These are phyloP conservation scores for Papilio demoleus DNA, from an alignment of 2,888 invertebrate genomes.

Conservation along the genomic window DNA sequence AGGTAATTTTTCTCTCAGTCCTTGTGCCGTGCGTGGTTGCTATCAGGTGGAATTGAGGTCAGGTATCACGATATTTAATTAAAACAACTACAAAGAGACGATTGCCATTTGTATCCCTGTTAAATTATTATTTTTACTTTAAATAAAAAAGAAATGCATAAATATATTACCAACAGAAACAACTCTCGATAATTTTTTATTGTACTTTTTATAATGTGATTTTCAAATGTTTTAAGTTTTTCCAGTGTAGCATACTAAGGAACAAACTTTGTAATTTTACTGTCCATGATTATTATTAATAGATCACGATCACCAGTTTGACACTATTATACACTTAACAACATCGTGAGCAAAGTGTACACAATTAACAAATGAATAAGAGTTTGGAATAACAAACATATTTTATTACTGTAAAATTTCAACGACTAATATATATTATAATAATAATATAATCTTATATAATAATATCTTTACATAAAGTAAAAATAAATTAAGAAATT, in stretches of 20 bases:
- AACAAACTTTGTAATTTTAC: not conserved
- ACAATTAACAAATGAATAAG: not conserved
- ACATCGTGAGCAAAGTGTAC: not conserved
- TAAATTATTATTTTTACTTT: not conserved
- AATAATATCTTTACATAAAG: too few species aligned
- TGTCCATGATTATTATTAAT: not conserved
- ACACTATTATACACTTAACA: slow-evolving; percentile 19
- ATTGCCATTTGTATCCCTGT: slow-evolving; percentile 15
- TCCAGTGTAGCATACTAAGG: too few species aligned
- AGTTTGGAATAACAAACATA: slow-evolving; percentile 6
- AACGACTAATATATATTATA: too few species aligned
- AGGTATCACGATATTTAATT: slow-evolving; percentile 26
- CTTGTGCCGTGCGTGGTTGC: slow-evolving; percentile 23
- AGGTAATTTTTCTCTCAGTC: slow-evolving; percentile 33
- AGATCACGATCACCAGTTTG: slow-evolving; percentile 15
- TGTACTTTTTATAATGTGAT: too few species aligned
- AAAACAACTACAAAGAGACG: slow-evolving; percentile 25
- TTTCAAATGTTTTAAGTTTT: too few species aligned
- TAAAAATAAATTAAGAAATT: slow-evolving; percentile 72
- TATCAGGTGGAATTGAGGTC: slow-evolving; percentile 37
- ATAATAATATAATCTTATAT: too few species aligned
- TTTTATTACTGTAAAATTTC: slow-evolving; percentile 15
- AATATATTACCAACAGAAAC: not conserved
- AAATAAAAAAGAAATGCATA: not conserved
- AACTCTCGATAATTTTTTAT: too few species aligned